Base-by-base conservation (phyloP, 2,888 invertebrate genomes). In the Parnassius orleans region DNA sequence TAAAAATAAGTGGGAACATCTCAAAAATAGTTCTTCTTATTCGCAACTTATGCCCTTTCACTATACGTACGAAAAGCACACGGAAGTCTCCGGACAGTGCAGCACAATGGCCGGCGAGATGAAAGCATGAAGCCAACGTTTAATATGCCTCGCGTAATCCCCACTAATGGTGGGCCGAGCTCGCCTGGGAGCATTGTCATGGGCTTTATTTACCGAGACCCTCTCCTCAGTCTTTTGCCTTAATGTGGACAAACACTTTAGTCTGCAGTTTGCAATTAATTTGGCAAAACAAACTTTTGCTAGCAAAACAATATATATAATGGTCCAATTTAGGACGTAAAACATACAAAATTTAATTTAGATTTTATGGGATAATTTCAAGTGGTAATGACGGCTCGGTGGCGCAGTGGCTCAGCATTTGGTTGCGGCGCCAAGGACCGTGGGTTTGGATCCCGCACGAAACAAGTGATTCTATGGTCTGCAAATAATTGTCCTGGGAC, bases 71-170 rank as follows among this genome's bases (percentile, higher is more conserved):
- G 41, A 55, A 44, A 11, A 55, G 80, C 73, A 83, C 76, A 80
- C 86, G 89, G 89, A 90, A 89, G 87, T 79, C 69, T 71, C 66
- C 47, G 52, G 24, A 14, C 72, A 73, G 71, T 69, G 68, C 63
- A 66, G 76, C 81, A 88, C 89, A 89, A 89, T 88, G 75, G 87
- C 73, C 89, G 90, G 90, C 77, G 68, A 88, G 87, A 87, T 89
- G 84, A 89, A 89, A 89, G 88, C 78, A 46, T 50, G 53, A 51
- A 24, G 46, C 33, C 46, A 19, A 72, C 76, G 72, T 79, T 85
- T 84, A 87, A 82, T 86, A 86, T 86, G 86, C 87, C 83, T 86
- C 84, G 85, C 86, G 87, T 86, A 81, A 84, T 79, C 67, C 73
- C 70, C 74, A 71, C 79, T 81, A 81, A 82, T 80, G 77, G 80